A percentile compares a stretch with the other conserved stretches of the same genome.
Evolutionary conservation across 2,888 invertebrate genomes (phyloP).

Genomic region (Azorinus chamasolen): DNA sequence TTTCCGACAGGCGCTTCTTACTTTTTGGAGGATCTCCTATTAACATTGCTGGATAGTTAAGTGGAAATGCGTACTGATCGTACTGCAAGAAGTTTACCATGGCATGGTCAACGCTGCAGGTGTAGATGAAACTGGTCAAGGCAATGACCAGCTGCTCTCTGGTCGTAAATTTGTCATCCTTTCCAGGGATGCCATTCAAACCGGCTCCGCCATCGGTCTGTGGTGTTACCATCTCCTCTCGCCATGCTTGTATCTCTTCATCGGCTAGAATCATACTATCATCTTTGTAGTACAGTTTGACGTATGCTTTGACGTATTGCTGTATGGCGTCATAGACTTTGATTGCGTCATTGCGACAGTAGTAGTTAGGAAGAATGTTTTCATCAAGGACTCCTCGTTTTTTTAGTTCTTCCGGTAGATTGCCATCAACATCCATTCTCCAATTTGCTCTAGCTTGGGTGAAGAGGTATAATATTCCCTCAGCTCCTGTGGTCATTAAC

Average conservation of each 20-base stretch:
- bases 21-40: constrained; percentile 56
- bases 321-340: constrained; percentile 81
- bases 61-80: constrained; percentile 79
- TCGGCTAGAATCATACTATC: constrained; percentile 62
- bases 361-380: constrained; percentile 83
- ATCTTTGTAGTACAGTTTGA: constrained; percentile 70
- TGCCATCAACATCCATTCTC: constrained; percentile 81
- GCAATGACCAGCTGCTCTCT: constrained; percentile 44
- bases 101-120: constrained; percentile 66
- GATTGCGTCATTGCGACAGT: constrained; percentile 85
- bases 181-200: constrained; percentile 64
- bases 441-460: constrained; percentile 62
- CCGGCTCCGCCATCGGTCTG: constrained; percentile 83
- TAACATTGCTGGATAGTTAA: constrained; percentile 72
- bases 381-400: constrained; percentile 80
- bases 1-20: constrained; percentile 61
- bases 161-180: constrained; percentile 47
- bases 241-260: constrained; percentile 82
- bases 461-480: constrained; percentile 42
- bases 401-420: constrained; percentile 83
- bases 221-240: constrained; percentile 79
- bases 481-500: constrained; percentile 43
- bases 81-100: constrained; percentile 75
- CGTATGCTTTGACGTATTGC: constrained; percentile 75
- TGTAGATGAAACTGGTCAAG: constrained; percentile 56